phyloP scores from a whole-genome alignment of 2,797 vertebrate species.

The Lophius americanus region DNA sequence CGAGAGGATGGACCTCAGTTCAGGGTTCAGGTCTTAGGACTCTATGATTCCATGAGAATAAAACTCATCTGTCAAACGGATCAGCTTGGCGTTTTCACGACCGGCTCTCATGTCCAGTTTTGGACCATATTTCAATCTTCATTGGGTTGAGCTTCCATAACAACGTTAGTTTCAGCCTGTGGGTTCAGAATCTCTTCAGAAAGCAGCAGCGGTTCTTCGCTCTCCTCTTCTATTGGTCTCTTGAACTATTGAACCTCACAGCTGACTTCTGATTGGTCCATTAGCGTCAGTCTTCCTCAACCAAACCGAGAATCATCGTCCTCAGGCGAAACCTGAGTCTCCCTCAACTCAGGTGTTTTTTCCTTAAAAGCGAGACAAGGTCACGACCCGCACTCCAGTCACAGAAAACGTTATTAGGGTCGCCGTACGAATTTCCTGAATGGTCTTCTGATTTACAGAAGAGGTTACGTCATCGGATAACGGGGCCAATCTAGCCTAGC shows the following conservation, averaged over 20 bases:
- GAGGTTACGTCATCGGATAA: too few relatives aligned
- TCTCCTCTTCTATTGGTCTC: constrained; percentile 15
- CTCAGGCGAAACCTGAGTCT: neutral
- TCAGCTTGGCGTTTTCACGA: neutral
- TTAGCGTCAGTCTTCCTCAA: constrained; percentile 48
- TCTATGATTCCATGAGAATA: too few relatives aligned
- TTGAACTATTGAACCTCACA: constrained; percentile 23
- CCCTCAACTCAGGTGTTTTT: neutral
- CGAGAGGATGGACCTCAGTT: too few relatives aligned
- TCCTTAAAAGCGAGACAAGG: neutral
- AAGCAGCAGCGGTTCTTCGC: neutral
- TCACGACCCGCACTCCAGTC: too few relatives aligned
- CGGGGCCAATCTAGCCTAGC: too few relatives aligned
- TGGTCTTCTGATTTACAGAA: too few relatives aligned
- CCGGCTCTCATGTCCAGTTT: neutral
- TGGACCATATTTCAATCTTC: neutral
- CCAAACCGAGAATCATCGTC: constrained; percentile 38
- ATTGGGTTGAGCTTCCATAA: constrained; percentile 5
- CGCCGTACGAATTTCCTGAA: too few relatives aligned
- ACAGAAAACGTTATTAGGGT: too few relatives aligned
- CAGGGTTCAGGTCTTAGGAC: too few relatives aligned
- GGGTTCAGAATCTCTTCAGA: neutral
- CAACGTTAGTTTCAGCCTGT: constrained; percentile 1
- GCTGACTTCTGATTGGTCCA: constrained; percentile 48
- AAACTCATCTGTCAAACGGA: too few relatives aligned